Base-by-base conservation (phyloP, 2,113 vertebrate genomes). In the Rhinoptilus africanus region DNA sequence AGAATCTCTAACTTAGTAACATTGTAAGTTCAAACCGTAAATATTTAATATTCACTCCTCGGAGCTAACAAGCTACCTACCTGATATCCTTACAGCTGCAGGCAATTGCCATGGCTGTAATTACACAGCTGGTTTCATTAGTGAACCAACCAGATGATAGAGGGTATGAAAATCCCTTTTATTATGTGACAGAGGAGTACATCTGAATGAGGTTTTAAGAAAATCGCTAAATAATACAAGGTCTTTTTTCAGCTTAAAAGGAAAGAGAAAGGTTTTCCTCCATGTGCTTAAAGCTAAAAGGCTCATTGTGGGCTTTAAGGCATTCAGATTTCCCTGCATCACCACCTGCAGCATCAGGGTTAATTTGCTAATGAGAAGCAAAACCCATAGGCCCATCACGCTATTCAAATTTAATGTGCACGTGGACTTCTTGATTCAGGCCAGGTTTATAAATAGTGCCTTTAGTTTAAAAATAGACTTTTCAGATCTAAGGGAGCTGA, bases 371-470 rank as follows among this genome's bases (percentile, higher is more conserved):
- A 94, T 89, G 59, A 94, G 87, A 91, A 94, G 59, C 47, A 94
- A 96, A 95, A 43, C 79, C 81, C 93, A 78, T 8, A 82, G 89
- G n/a, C 78, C 73, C 51, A 72, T 94, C 92, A 92, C 3, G 8
- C 86, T 91, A 93, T 94, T 92, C 66, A 97, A 93, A 95, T 96
- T 96, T 95, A 95, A 97, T 87, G 73, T 91, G 82, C 92, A 97
- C 22, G 12, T 94, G 95, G 91, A 89, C 74, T 85, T 95, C 79
- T 94, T 89, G 60, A 92, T 96, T 82, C 79, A 94, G 85, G 67
- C 74, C 89, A 96, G 71, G 69, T 96, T 97, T 97, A 97, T 95
- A 97, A 96, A 97, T 97, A 97, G 94, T 39, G 39, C 39, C 94
- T 94, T 92, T 64, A 80, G 78, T 93, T 92, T 96, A 96, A 96